Conservation (phyloP, 2,797 vertebrate species). For the Phoeniculus purpureus region DNA sequence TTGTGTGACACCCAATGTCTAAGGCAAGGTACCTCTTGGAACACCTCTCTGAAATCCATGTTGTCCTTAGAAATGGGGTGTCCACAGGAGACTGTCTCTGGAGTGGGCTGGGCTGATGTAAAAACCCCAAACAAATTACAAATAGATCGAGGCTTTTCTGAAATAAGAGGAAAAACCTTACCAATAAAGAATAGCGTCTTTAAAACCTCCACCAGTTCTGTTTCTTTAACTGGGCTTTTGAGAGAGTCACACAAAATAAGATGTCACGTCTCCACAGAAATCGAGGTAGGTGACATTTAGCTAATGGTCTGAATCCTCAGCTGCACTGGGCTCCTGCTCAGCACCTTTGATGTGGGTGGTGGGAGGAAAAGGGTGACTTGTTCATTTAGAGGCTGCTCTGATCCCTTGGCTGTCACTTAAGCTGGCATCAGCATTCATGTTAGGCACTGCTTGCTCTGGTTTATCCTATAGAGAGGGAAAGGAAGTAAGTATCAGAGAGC, state of each 20-base stretch:
- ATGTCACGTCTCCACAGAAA: neutral
- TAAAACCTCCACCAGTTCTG: neutral
- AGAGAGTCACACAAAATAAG: conserved; percentile 9
- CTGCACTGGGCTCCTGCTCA: neutral
- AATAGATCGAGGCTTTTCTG: neutral
- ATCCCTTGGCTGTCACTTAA: neutral
- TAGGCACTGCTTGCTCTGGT: neutral
- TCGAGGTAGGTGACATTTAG: neutral
- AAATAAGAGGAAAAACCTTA: neutral
- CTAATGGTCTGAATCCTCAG: neutral
- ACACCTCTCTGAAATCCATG: neutral
- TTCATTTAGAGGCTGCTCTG: neutral
- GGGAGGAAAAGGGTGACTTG: neutral
- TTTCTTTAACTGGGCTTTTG: neutral
- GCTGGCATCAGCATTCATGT: neutral
- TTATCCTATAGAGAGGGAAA: neutral
- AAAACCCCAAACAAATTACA: neutral
- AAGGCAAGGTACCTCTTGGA: neutral
- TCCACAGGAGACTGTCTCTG: neutral
- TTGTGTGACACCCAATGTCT: neutral
- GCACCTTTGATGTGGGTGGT: neutral
- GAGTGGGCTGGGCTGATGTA: too few relatives aligned
- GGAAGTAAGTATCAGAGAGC: neutral
- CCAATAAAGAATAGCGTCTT: neutral
- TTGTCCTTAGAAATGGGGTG: neutral